Evolutionary conservation across 2,797 vertebrate genomes (phyloP).

Genomic region (Lates japonicus): DNA sequence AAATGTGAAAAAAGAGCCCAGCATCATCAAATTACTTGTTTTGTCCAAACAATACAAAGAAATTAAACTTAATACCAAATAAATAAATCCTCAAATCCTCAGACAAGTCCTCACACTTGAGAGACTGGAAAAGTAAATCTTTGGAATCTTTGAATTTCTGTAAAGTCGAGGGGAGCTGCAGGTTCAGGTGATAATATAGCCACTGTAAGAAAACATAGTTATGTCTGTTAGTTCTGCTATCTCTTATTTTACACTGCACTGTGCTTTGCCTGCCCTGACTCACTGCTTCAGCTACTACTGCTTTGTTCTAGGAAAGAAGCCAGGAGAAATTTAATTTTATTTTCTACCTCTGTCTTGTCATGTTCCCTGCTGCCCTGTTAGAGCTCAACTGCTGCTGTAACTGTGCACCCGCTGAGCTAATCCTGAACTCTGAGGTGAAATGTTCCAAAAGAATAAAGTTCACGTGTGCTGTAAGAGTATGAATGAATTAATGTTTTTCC

Average conservation of each 20-base stretch:
- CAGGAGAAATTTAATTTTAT: neutral
- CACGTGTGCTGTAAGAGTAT: conserved; percentile 8
- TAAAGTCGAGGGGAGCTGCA: neutral
- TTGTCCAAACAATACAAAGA: neutral
- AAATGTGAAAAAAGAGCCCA: neutral
- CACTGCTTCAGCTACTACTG: neutral
- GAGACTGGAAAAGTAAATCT: no score
- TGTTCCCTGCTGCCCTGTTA: conserved; percentile 10
- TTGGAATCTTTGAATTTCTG: neutral
- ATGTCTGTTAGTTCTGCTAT: neutral
- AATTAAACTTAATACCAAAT: no score
- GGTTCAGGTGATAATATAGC: neutral
- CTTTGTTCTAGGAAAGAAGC: conserved; percentile 12
- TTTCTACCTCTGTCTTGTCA: conserved; percentile 5
- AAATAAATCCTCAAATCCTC: no score
- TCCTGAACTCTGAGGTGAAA: conserved; percentile 44
- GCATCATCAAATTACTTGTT: neutral
- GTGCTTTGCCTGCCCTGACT: neutral
- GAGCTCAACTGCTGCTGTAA: conserved; percentile 12
- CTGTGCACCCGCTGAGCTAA: conserved; percentile 31
- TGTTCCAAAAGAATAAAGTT: conserved; percentile 38
- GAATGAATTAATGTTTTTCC: conserved; percentile 36
- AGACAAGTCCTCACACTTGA: no score
- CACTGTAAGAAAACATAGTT: neutral
- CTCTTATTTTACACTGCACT: neutral